Evolutionary conservation across 2,888 invertebrate genomes (phyloP).

Genomic region (Luffia ferchaultella): DNA sequence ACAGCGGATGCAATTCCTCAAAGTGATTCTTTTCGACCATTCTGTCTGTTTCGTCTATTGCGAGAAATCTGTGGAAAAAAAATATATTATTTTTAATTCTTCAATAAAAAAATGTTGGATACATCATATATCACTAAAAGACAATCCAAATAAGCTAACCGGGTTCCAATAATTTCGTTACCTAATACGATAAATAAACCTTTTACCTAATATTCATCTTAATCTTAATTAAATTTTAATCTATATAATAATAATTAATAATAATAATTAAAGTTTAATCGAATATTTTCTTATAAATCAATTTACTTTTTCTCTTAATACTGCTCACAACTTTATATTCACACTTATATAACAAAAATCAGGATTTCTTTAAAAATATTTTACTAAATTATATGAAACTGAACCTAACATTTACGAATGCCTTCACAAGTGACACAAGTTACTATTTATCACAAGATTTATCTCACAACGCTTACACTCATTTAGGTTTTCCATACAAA

Average conservation of each 20-base stretch:
- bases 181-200: too few relatives aligned
- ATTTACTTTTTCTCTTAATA: background rate
- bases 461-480: background rate
- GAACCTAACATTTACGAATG: too few relatives aligned
- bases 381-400: too few relatives aligned
- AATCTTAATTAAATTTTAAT: background rate
- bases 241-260: background rate
- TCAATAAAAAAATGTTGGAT: slow-evolving; percentile 4
- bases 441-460: background rate
- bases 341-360: background rate
- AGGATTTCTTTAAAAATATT: background rate
- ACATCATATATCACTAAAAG: too few relatives aligned
- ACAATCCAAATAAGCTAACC: too few relatives aligned
- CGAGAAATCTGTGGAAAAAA: slow-evolving; percentile 74
- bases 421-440: too few relatives aligned
- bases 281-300: background rate
- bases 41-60: slow-evolving; percentile 97
- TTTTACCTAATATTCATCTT: background rate
- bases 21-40: slow-evolving; percentile 98
- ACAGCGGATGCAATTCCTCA: slow-evolving; percentile 83
- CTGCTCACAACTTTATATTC: background rate
- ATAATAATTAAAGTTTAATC: background rate
- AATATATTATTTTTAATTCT: background rate
- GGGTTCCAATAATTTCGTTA: too few relatives aligned
- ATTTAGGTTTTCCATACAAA: background rate